These are phyloP conservation scores for Tinamus guttatus DNA, from an alignment of 2,113 vertebrate genomes.

Conservation along the genomic window DNA sequence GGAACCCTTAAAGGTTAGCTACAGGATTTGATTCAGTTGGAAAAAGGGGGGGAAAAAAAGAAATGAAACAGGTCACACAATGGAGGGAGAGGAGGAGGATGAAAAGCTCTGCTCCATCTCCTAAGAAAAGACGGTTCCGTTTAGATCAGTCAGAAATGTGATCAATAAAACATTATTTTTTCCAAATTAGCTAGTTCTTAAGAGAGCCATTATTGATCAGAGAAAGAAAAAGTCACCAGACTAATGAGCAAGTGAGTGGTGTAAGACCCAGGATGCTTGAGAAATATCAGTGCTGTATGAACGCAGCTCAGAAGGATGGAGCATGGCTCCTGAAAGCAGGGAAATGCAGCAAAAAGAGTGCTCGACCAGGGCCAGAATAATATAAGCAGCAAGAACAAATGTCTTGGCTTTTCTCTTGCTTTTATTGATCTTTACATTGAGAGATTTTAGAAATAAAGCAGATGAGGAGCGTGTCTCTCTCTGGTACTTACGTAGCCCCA, in stretches of 20 bases:
- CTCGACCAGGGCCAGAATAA: not conserved
- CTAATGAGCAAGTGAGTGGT: not conserved
- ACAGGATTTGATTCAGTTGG: slow-evolving; percentile 59
- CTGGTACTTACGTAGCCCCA: not conserved
- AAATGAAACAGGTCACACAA: slow-evolving; percentile 67
- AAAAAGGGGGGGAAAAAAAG: slow-evolving; percentile 25
- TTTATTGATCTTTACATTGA: not conserved
- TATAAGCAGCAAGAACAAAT: not conserved
- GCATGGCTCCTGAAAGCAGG: not conserved
- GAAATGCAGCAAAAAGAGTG: not conserved
- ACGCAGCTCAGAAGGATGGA: not conserved
- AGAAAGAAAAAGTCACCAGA: slow-evolving; percentile 4
- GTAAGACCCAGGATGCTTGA: not conserved
- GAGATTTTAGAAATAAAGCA: not conserved
- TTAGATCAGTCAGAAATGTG: slow-evolving; percentile 37
- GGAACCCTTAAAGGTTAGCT: slow-evolving; percentile 74
- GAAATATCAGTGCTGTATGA: not conserved
- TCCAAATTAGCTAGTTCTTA: slow-evolving; percentile 19
- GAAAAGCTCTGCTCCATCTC: slow-evolving; percentile 50
- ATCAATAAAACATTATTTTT: not conserved
- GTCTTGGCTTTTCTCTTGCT: not conserved
- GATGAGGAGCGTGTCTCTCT: not conserved
- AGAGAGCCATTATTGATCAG: slow-evolving; percentile 9
- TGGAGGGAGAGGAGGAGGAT: slow-evolving; percentile 35
- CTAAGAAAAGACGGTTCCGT: slow-evolving; percentile 15